Evolutionary conservation across 2,113 vertebrate species (phyloP), one percentile per base, ranked within the genome.

Genomic region (Martes martes): DNA sequence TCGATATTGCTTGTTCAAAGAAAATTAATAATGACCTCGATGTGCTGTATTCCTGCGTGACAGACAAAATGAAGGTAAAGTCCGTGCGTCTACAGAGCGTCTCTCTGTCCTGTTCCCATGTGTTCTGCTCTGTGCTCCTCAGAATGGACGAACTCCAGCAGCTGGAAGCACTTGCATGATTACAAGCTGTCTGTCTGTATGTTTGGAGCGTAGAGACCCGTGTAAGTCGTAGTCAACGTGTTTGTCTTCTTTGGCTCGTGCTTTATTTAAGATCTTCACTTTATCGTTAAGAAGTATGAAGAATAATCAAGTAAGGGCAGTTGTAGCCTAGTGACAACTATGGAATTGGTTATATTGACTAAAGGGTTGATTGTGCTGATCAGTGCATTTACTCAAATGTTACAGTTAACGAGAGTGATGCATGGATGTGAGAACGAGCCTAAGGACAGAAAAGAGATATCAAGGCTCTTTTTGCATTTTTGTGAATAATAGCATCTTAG

Each of bases 81-180:
- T 2, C 19, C 0, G 1, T 1, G 0, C 21, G 3, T 15, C 61
- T 4, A 11, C 11, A 7, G 2, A 14, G 7, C 21, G 52, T 15
- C 21, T 36, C 19, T 80, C 26, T 31, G 2, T 18, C 11, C 18
- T 55, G 1, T 36, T 31, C 0, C 28, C 23, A 8, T 23, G 33
- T 42, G 2, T 19, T 28, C 2, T 31, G 39, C 47, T 79, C 52
- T 31, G 7, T 42, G 0, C 11, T 57, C 47, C 21, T 16, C 16
- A 42, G 83, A 39, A 39, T 4, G 45, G 45, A 24, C 0, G 2
- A 11, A 7, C 6, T 1, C 4, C 1, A 13, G 18, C 11, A 5
- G 14, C 45, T 3, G 0, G 7, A 9, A 39, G 28, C 9, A 1
- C 26, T 39, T 26, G 47, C 42, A 3, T 14, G 6, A 36, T 33